These are phyloP conservation scores for Drosophila mettleri DNA, from an alignment of 2,888 invertebrate genomes.

Conservation along the genomic window DNA sequence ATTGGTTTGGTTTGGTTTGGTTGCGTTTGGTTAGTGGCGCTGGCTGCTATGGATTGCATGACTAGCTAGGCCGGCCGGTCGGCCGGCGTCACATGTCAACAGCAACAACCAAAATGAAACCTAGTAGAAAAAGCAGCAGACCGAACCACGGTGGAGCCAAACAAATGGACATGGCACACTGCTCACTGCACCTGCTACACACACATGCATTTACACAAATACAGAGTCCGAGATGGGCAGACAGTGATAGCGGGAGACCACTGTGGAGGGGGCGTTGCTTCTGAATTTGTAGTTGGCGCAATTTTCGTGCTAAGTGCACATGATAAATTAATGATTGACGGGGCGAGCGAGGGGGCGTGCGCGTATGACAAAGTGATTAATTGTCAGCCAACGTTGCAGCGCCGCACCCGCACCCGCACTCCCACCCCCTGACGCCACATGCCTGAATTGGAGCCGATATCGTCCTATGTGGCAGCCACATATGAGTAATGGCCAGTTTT, in stretches of 20 bases:
- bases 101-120: conserved; percentile 41
- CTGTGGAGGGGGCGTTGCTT: conserved; percentile 6
- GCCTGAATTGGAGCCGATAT: conserved; percentile 46
- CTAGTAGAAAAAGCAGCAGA: conserved; percentile 38
- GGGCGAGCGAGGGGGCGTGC: conserved; percentile 15
- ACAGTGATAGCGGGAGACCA: conserved; percentile 4
- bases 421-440: neutral
- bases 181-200: conserved; percentile 51
- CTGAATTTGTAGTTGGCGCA: conserved; percentile 61
- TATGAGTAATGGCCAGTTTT: conserved; percentile 52
- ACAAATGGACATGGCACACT: conserved; percentile 32
- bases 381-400: conserved; percentile 48
- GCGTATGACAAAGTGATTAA: conserved; percentile 70
- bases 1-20: conserved; percentile 30
- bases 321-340: conserved; percentile 75
- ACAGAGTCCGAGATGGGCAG: neutral
- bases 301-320: conserved; percentile 75
- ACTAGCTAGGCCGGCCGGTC: conserved; percentile 5
- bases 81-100: conserved; percentile 56
- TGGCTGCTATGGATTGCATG: conserved; percentile 7
- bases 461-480: conserved; percentile 12
- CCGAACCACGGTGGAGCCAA: conserved; percentile 23
- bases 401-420: too few relatives aligned
- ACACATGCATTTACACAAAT: neutral
- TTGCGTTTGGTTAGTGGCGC: too few relatives aligned